A percentile compares a stretch with the other conserved stretches of the same genome.
Conservation (phyloP, 2,888 invertebrate species). For the Micoletzkya japonica region DNA sequence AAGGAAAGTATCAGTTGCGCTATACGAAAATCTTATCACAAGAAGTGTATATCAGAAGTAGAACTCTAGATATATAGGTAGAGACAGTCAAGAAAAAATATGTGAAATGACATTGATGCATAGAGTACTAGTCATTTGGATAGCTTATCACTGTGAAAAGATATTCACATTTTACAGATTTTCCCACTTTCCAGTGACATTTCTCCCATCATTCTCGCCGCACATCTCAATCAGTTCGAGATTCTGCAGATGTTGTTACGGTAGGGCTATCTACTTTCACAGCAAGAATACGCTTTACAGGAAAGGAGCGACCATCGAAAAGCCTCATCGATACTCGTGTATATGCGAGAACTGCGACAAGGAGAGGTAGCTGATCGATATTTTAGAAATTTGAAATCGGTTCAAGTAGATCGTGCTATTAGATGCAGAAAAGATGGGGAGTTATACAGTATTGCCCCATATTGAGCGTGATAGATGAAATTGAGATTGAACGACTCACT, state of each 20-base stretch:
- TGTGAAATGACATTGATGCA: not conserved
- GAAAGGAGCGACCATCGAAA: conserved; percentile 59
- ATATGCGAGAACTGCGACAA: conserved; percentile 46
- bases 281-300: conserved; percentile 38
- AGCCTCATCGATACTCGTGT: conserved; percentile 52
- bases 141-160: not conserved
- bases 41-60: too few relatives aligned
- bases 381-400: too few relatives aligned
- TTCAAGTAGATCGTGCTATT: too few relatives aligned
- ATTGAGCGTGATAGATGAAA: not conserved
- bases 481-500: conserved; percentile 67
- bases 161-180: not conserved
- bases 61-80: too few relatives aligned
- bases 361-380: conserved; percentile 35
- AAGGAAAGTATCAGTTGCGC: too few relatives aligned
- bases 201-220: conserved; percentile 59
- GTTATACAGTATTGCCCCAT: too few relatives aligned
- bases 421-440: not conserved
- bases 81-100: too few relatives aligned
- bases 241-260: conserved; percentile 69
- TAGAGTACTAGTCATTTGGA: not conserved
- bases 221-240: conserved; percentile 69
- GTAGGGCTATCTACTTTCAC: not conserved
- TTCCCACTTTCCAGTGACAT: conserved; percentile 50
- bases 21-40: too few relatives aligned